Conservation (phyloP, 2,888 invertebrate genomes). For the Zaprionus bogoriensis region DNA sequence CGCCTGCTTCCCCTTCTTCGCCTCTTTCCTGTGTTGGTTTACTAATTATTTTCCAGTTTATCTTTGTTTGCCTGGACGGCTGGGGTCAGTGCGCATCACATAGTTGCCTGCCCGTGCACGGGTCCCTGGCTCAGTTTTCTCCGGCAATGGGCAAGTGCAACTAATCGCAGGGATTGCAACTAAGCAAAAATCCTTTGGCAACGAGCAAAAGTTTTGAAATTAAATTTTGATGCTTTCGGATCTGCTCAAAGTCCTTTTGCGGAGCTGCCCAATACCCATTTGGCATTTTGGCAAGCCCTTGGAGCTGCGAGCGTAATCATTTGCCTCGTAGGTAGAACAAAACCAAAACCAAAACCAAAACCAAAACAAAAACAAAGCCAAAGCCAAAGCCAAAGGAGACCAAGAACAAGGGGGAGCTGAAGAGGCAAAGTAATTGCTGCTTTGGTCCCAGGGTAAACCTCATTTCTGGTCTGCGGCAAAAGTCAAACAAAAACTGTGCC, state of each 20-base stretch:
- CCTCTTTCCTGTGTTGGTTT: background rate
- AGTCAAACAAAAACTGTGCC: constrained; percentile 66
- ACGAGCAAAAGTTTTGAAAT: constrained; percentile 34
- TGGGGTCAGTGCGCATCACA: background rate
- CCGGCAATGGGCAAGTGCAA: background rate
- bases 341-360: background rate
- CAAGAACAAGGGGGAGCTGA: background rate
- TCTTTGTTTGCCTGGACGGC: background rate
- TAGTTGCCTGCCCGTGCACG: background rate
- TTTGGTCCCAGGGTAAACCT: constrained; percentile 40
- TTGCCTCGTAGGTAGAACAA: background rate
- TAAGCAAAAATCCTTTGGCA: constrained; percentile 39
- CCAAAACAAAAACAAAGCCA: constrained; percentile 4
- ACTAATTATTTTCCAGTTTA: constrained; percentile 25
- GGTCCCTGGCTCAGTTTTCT: background rate
- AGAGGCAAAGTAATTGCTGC: constrained; percentile 53
- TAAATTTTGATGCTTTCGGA: constrained; percentile 32
- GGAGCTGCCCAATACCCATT: constrained; percentile 18
- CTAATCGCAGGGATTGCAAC: constrained; percentile 31
- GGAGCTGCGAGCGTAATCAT: constrained; percentile 34
- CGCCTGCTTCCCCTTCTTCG: no score
- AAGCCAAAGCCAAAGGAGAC: background rate
- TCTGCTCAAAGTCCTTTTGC: constrained; percentile 13
- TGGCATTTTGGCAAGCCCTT: constrained; percentile 12
- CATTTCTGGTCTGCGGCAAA: constrained; percentile 56